A percentile compares a stretch with the other conserved stretches of the same genome.
These are phyloP conservation scores for Lithodes maja DNA, from an alignment of 2,888 invertebrate species.

Conservation along the genomic window DNA sequence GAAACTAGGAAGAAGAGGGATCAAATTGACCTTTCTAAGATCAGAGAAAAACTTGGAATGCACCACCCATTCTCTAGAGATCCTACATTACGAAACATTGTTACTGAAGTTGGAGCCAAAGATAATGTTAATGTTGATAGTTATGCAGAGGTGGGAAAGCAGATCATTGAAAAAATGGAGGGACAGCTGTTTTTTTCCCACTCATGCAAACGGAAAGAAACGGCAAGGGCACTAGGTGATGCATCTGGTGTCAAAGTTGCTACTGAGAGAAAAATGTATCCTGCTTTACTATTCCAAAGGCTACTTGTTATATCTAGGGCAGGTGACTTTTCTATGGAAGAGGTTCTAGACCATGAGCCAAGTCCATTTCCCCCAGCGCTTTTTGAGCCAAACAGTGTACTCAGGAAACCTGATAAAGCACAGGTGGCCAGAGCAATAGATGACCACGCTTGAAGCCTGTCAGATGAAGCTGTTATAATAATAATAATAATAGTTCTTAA, in stretches of 20 bases:
- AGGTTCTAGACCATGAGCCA: conserved; percentile 15
- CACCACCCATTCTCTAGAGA: conserved; percentile 36
- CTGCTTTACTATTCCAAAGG: conserved; percentile 30
- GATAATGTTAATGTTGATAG: conserved; percentile 14
- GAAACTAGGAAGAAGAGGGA: conserved; percentile 49
- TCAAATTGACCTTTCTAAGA: conserved; percentile 44
- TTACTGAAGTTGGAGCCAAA: conserved; percentile 43
- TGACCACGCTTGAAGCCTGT: neutral
- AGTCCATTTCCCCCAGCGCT: conserved; percentile 25
- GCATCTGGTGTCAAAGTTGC: conserved; percentile 16
- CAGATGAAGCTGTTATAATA: neutral
- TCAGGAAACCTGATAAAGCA: conserved; percentile 5
- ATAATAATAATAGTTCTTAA: no score
- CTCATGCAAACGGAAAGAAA: conserved; percentile 5
- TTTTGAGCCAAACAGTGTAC: conserved; percentile 22
- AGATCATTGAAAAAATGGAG: conserved; percentile 14
- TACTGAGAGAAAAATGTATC: conserved; percentile 35
- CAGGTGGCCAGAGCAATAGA: neutral
- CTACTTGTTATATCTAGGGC: conserved; percentile 16
- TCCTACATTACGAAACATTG: conserved; percentile 41
- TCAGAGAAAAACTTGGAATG: conserved; percentile 25
- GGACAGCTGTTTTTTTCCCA: conserved; percentile 12
- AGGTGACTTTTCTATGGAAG: conserved; percentile 27
- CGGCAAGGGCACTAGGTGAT: neutral
- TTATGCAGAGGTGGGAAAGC: neutral